Conservation (phyloP, 2,797 vertebrate genomes). For the Cebuella pygmaea region DNA sequence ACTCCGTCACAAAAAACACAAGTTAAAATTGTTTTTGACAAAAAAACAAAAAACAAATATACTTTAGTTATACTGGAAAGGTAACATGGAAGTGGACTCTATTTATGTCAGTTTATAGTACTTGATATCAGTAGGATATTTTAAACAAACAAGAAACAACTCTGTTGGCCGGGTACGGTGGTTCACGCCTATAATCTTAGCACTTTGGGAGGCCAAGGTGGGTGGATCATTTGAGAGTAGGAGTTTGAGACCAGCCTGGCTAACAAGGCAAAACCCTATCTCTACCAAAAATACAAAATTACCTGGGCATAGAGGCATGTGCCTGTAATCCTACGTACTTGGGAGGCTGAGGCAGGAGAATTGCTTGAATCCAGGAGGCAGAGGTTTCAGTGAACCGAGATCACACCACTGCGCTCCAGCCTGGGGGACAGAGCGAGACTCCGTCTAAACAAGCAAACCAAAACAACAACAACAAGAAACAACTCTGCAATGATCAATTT, state of each 20-base stretch:
- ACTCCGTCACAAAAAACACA: too few species aligned
- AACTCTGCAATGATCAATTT: background rate
- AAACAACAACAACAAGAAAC: conserved; percentile 6
- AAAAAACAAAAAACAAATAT: background rate
- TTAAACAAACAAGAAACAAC: background rate
- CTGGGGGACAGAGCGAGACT: background rate
- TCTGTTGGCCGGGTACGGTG: rapidly evolving
- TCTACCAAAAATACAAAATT: background rate
- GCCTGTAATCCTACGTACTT: too few species aligned
- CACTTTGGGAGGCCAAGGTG: too few species aligned
- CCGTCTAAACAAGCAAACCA: background rate
- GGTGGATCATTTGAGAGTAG: too few species aligned
- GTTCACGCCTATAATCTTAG: too few species aligned
- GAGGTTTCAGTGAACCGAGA: too few species aligned
- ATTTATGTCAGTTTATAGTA: conserved; percentile 15
- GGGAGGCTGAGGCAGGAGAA: too few species aligned
- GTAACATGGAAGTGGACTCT: conserved; percentile 23
- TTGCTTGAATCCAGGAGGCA: too few species aligned
- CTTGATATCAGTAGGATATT: background rate
- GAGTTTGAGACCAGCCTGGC: too few species aligned
- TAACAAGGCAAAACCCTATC: too few species aligned
- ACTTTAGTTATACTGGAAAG: conserved; percentile 4
- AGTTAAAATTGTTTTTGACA: conserved; percentile 23
- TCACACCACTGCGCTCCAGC: background rate
- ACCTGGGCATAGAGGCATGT: background rate